Evolutionary conservation across 2,888 invertebrate genomes (phyloP), one percentile per base, ranked within the genome.

Genomic region (Acrocyrtus sp.): DNA sequence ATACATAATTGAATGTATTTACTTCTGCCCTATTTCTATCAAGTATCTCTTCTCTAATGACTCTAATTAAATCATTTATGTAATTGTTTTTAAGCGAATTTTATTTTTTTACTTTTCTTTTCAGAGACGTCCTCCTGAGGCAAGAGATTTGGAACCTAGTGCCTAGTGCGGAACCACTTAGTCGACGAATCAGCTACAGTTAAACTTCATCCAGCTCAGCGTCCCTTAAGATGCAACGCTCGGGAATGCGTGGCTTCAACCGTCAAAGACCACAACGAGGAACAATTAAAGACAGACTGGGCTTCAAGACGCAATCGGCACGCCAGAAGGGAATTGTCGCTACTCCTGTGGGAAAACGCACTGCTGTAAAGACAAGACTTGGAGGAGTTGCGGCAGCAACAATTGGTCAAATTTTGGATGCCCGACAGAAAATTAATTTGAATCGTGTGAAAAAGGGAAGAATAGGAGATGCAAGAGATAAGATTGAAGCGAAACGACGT

Each of bases 341-440:
- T 6, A 26, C 43, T 39, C 12, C 45, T 41, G 45, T 39, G 17
- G 60, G 56, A 17, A 65, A 72, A 19, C 72, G 72, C n/a, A 48
- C 57, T 3, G 41, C 47, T 26, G 47, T 72, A 1, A 74, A 74
- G 41, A 39, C 68, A n/a, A 54, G 74, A 47, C 63, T 74, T 39
- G 74, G 73, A 26, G 70, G 73, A 15, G 73, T 74, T 17, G 74
- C 70, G 41, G 70, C 74, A 17, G 62, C 57, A 8, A 69, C 70
- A 0, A 70, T 73, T 34, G 72, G 72, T 0, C 69, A 74, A 58
- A 67, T 79, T 26, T 43, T 69, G 6, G 81, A 81, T 68, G 81
- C 81, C 2, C 41, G 81, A 50, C 78, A 80, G 22, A 81, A 81
- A 50, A 81, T 81, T 3, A 80, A 80, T 45, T 62, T 81, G 19